These are phyloP conservation scores for Lamprologus callipterus DNA, from an alignment of 2,113 vertebrate species.

Conservation along the genomic window DNA sequence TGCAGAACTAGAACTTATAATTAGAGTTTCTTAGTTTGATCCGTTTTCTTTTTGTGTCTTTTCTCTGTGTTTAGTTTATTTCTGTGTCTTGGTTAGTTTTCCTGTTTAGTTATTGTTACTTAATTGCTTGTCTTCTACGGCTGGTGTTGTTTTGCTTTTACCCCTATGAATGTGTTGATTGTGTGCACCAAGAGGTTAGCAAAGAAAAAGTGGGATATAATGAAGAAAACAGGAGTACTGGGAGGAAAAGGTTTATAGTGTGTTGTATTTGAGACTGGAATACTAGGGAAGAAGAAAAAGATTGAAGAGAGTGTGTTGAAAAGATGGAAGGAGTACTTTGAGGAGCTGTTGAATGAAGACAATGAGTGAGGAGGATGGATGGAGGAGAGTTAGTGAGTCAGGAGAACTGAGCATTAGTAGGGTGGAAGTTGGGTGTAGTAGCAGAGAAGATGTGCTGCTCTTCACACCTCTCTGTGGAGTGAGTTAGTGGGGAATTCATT, in stretches of 20 bases:
- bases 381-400: background rate
- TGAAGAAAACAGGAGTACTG: background rate
- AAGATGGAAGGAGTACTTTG: background rate
- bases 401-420: background rate
- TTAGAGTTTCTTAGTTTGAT: background rate
- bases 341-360: background rate
- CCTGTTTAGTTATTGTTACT: background rate
- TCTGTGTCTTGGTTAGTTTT: background rate
- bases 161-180: background rate
- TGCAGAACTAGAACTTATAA: accelerated
- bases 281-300: accelerated
- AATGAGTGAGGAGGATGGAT: background rate
- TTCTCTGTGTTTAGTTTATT: background rate
- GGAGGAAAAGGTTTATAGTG: background rate
- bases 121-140: background rate
- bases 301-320: background rate
- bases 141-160: background rate
- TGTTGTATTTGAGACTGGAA: background rate
- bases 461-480: background rate
- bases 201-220: background rate
- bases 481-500: constrained; percentile 25
- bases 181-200: background rate
- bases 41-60: background rate
- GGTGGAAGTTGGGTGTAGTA: background rate
- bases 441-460: background rate